phyloP scores from a whole-genome alignment of 2,888 invertebrate species.

The Blastobasis lacticolella region DNA sequence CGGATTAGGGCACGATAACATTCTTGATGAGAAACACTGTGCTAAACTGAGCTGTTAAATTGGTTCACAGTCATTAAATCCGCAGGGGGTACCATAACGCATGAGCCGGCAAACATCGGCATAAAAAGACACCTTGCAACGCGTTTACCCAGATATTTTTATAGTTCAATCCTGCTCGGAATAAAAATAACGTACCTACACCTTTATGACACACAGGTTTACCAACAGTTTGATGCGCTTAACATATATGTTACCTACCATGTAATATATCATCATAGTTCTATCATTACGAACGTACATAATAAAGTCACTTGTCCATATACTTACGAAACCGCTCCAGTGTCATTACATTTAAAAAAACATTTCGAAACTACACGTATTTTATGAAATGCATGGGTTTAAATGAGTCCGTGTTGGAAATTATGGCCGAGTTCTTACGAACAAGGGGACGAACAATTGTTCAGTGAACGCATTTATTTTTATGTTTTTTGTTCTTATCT shows the following conservation, averaged over 20 bases:
- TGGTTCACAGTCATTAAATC: slow-evolving; percentile 50
- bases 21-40: slow-evolving; percentile 58
- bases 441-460: slow-evolving; percentile 42
- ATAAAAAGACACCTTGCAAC: slow-evolving; percentile 22
- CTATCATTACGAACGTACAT: too few species aligned
- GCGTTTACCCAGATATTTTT: slow-evolving; percentile 9
- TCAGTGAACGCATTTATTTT: slow-evolving; percentile 43
- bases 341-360: too few species aligned
- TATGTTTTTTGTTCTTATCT: slow-evolving; percentile 52
- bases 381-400: too few species aligned
- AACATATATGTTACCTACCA: too few species aligned
- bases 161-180: background rate
- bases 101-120: slow-evolving; percentile 34
- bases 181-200: too few species aligned
- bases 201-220: too few species aligned
- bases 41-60: slow-evolving; percentile 60
- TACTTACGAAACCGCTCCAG: too few species aligned
- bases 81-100: slow-evolving; percentile 39
- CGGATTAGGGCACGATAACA: slow-evolving; percentile 68
- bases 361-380: too few species aligned
- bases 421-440: slow-evolving; percentile 27
- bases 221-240: too few species aligned
- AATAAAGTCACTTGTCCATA: too few species aligned
- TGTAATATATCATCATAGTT: too few species aligned
- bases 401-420: slow-evolving; percentile 6